These are phyloP conservation scores for Piscicola geometra DNA, from an alignment of 2,888 invertebrate genomes.

Conservation along the genomic window DNA sequence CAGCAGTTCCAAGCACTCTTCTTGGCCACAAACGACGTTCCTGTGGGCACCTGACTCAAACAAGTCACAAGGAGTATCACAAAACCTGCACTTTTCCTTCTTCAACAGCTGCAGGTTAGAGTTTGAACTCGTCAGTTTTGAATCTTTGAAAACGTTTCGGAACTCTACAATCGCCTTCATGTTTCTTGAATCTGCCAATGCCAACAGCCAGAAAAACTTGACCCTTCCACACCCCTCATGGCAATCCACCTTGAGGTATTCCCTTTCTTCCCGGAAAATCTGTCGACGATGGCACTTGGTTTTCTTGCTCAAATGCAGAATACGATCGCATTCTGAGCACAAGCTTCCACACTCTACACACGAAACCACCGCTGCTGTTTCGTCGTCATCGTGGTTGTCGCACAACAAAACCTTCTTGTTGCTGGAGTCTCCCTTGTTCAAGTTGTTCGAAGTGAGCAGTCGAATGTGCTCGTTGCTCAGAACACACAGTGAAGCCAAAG, in stretches of 20 bases:
- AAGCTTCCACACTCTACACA: slow-evolving; percentile 85
- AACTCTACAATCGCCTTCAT: slow-evolving; percentile 77
- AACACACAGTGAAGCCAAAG: slow-evolving; percentile 85
- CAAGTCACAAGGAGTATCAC: slow-evolving; percentile 74
- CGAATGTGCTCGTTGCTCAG: slow-evolving; percentile 86
- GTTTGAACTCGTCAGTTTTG: neutral
- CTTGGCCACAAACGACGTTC: slow-evolving; percentile 84
- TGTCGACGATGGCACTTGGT: slow-evolving; percentile 80
- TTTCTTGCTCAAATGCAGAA: slow-evolving; percentile 82
- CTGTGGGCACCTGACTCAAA: slow-evolving; percentile 58
- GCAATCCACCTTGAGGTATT: slow-evolving; percentile 90
- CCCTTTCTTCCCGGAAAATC: slow-evolving; percentile 91
- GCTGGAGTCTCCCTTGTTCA: slow-evolving; percentile 58
- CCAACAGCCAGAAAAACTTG: slow-evolving; percentile 88
- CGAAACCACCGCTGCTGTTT: slow-evolving; percentile 84
- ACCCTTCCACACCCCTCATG: slow-evolving; percentile 87
- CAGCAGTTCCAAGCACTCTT: slow-evolving; percentile 70
- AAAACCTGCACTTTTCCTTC: slow-evolving; percentile 71
- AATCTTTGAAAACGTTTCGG: slow-evolving; percentile 64
- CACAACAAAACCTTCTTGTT: slow-evolving; percentile 65
- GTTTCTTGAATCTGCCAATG: slow-evolving; percentile 85
- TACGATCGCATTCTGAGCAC: slow-evolving; percentile 91
- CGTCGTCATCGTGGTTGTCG: slow-evolving; percentile 91
- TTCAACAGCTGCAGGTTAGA: neutral
- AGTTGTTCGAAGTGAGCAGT: slow-evolving; percentile 71